Conservation (phyloP, 1,140 invertebrate species). For the Tyrophagus putrescentiae region DNA sequence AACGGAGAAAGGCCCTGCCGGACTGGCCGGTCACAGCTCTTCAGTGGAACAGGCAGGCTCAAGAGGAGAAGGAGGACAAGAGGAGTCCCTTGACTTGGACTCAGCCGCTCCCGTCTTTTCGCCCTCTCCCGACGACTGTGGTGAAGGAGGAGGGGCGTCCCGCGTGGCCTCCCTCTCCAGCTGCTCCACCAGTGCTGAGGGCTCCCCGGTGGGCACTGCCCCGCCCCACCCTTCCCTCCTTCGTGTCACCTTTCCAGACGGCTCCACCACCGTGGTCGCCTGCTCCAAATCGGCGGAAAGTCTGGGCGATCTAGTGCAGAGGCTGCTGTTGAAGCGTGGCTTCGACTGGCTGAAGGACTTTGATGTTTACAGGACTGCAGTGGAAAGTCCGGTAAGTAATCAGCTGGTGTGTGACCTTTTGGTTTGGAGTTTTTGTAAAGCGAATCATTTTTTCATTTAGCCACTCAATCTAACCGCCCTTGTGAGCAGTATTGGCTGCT, state of each 20-base stretch:
- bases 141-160: background rate
- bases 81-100: no score
- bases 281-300: slow-evolving; percentile 54
- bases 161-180: background rate
- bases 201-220: background rate
- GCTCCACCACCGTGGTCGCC: slow-evolving; percentile 78
- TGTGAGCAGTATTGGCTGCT: slow-evolving; percentile 51
- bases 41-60: no score
- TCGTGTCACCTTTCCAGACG: slow-evolving; percentile 73
- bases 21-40: no score
- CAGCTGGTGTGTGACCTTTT: no score
- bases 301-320: slow-evolving; percentile 56
- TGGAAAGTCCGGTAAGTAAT: slow-evolving; percentile 50
- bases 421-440: no score
- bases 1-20: no score
- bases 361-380: slow-evolving; percentile 53
- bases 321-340: slow-evolving; percentile 64
- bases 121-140: no score
- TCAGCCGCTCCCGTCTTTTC: no score
- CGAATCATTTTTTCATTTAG: slow-evolving; percentile 34
- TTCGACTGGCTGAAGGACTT: slow-evolving; percentile 56
- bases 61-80: no score
- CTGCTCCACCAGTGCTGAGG: background rate
- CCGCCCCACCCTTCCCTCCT: slow-evolving; percentile 41
- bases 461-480: slow-evolving; percentile 50